phyloP scores from a whole-genome alignment of 2,797 vertebrate species.

The Percopsis omiscomaycus region DNA sequence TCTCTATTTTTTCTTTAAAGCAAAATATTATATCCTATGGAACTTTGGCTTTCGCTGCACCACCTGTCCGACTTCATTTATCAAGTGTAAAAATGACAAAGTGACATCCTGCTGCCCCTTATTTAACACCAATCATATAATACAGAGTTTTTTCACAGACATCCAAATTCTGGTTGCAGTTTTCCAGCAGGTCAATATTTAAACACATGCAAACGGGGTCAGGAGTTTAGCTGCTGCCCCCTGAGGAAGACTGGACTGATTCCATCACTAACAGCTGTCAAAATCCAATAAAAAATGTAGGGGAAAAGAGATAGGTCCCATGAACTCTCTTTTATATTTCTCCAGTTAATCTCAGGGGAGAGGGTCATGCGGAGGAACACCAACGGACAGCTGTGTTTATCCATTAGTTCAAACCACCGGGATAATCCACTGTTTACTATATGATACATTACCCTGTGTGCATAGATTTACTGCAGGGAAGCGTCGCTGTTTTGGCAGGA shows the following conservation, averaged over 20 bases:
- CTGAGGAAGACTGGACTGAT: conserved; percentile 28
- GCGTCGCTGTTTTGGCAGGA: conserved; percentile 46
- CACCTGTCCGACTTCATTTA: conserved; percentile 50
- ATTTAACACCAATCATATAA: conserved; percentile 23
- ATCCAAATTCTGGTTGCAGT: conserved; percentile 4
- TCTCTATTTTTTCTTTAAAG: too few species aligned
- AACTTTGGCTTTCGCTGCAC: conserved; percentile 1
- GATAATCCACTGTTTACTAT: conserved; percentile 58
- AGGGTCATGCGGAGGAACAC: conserved; percentile 44
- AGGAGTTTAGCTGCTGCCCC: conserved; percentile 23
- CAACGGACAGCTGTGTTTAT: conserved; percentile 57
- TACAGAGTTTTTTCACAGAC: not conserved
- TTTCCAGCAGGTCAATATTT: conserved; percentile 32
- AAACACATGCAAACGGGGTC: conserved; percentile 30
- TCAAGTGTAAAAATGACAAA: conserved; percentile 38
- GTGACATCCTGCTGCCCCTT: conserved; percentile 36
- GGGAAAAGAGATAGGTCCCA: conserved; percentile 11
- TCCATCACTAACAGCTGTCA: conserved; percentile 29
- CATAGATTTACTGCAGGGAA: conserved; percentile 42
- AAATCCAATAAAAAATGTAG: conserved; percentile 24
- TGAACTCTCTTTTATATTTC: conserved; percentile 57
- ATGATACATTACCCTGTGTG: conserved; percentile 48
- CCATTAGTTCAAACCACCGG: conserved; percentile 54
- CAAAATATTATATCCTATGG: too few species aligned
- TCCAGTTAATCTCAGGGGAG: conserved; percentile 25